Percentiles rank a stretch among this genome's conserved stretches.
Conservation (phyloP, 2,797 vertebrate genomes). For the Tarsius wallacei region DNA sequence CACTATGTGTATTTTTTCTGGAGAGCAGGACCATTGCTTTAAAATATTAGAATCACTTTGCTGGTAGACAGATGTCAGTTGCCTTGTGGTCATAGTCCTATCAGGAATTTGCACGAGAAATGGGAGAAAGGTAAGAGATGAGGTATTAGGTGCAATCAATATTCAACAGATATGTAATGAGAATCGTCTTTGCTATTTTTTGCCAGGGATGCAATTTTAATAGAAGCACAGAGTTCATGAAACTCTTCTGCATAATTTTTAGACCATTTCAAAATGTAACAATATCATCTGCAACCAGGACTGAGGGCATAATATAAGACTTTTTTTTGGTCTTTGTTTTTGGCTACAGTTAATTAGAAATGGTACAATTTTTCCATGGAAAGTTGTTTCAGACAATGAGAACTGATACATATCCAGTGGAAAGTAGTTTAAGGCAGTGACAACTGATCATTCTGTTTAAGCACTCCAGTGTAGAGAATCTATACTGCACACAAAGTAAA, state of each 20-base stretch:
- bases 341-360: not conserved
- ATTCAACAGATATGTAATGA: not conserved
- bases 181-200: not conserved
- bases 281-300: not conserved
- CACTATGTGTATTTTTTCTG: not conserved
- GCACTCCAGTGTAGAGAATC: not conserved
- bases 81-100: not conserved
- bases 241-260: not conserved
- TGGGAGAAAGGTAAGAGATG: not conserved
- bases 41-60: not conserved
- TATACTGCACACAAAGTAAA: constrained; percentile 32
- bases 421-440: not conserved
- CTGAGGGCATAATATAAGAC: not conserved
- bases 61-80: not conserved
- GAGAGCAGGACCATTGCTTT: too few relatives aligned
- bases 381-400: not conserved
- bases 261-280: constrained; percentile 33
- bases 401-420: not conserved
- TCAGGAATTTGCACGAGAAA: too few relatives aligned
- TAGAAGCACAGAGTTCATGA: not conserved
- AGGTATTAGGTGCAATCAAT: not conserved
- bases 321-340: not conserved
- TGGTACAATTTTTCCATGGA: not conserved
- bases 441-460: constrained; percentile 48
- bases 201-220: not conserved